These are phyloP conservation scores for Reinhardtius hippoglossoides DNA, from an alignment of 2,113 vertebrate genomes.

Conservation along the genomic window DNA sequence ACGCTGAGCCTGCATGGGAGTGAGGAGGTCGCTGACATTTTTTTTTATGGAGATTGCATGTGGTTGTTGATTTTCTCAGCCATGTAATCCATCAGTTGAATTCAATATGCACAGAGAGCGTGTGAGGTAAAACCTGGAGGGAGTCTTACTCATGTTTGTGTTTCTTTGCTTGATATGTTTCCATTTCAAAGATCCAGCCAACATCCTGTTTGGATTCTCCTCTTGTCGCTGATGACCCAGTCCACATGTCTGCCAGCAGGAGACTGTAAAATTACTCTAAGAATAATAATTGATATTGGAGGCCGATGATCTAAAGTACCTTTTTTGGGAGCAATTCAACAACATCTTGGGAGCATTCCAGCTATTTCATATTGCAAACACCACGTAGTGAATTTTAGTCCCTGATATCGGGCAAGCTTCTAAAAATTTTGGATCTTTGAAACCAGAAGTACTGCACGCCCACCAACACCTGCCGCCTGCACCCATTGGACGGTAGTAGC, in stretches of 20 bases:
- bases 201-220: background rate
- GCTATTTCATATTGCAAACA: background rate
- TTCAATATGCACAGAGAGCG: background rate
- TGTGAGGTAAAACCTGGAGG: background rate
- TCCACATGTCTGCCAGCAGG: background rate
- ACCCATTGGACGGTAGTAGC: too few relatives aligned
- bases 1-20: background rate
- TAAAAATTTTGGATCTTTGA: background rate
- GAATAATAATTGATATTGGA: background rate
- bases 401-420: background rate
- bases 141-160: background rate
- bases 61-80: background rate
- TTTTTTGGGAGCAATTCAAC: background rate
- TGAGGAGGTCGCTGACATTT: background rate
- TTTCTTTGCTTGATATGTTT: background rate
- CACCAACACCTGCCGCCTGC: too few relatives aligned
- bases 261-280: background rate
- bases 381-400: background rate
- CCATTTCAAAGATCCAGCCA: background rate
- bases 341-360: background rate
- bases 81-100: slow-evolving; percentile 3
- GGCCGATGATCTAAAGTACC: background rate
- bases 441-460: too few relatives aligned
- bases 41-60: background rate
- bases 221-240: too few relatives aligned